Conservation (phyloP, 2,888 invertebrate species). For the Abscondita cerata region DNA sequence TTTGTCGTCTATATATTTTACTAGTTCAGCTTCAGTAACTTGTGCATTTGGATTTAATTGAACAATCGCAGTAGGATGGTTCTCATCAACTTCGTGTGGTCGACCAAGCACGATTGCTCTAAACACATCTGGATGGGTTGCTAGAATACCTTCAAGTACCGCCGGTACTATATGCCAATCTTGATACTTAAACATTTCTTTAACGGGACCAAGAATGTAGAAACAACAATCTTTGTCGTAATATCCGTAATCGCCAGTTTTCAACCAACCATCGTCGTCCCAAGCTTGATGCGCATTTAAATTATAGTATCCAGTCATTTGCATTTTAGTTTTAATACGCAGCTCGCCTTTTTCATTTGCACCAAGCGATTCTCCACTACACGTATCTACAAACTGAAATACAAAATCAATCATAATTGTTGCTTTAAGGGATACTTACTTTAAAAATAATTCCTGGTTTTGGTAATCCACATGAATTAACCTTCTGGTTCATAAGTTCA, state of each 20-base stretch:
- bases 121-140: constrained; percentile 49
- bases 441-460: neutral
- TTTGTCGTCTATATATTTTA: neutral
- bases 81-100: constrained; percentile 51
- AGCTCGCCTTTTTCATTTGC: constrained; percentile 63
- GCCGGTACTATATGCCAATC: constrained; percentile 59
- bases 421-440: neutral
- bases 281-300: constrained; percentile 57
- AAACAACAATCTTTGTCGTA: constrained; percentile 60
- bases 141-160: constrained; percentile 46
- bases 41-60: constrained; percentile 20
- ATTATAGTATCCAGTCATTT: constrained; percentile 60
- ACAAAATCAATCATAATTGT: neutral
- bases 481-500: neutral
- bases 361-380: constrained; percentile 57
- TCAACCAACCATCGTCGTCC: constrained; percentile 60
- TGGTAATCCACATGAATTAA: neutral
- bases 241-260: constrained; percentile 62
- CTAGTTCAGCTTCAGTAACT: neutral
- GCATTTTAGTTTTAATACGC: constrained; percentile 57
- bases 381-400: constrained; percentile 57
- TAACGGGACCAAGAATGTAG: constrained; percentile 61
- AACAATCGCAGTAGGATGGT: constrained; percentile 49
- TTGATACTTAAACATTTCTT: constrained; percentile 62
- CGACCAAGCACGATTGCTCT: constrained; percentile 48